Evolutionary conservation across 1,140 invertebrate species (phyloP).

Genomic region (Heliothis virescens): DNA sequence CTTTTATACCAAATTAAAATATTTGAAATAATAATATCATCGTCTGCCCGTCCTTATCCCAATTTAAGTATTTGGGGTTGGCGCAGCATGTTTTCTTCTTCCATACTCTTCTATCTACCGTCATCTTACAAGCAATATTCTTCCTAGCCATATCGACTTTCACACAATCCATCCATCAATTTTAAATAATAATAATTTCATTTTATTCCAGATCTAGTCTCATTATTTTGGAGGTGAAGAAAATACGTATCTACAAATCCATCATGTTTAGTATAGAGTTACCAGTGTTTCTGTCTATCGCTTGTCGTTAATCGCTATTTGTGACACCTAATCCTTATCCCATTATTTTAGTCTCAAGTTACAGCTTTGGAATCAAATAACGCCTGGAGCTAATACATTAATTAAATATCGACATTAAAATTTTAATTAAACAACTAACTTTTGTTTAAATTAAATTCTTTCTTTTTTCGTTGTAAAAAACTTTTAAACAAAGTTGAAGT

Average conservation of each 20-base stretch:
- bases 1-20: too few relatives aligned
- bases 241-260: too few relatives aligned
- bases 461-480: neutral
- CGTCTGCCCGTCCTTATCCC: too few relatives aligned
- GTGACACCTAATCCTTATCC: neutral
- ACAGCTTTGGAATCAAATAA: neutral
- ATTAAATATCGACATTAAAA: constrained; percentile 25
- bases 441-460: neutral
- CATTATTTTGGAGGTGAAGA: neutral
- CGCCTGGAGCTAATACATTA: constrained; percentile 6
- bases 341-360: constrained; percentile 13
- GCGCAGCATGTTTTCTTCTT: too few relatives aligned
- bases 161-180: too few relatives aligned
- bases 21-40: too few relatives aligned
- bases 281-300: neutral
- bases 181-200: too few relatives aligned
- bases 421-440: constrained; percentile 21
- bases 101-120: too few relatives aligned
- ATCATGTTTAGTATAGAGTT: too few relatives aligned
- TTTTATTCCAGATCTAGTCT: neutral
- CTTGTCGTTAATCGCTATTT: neutral
- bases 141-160: too few relatives aligned
- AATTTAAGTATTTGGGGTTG: too few relatives aligned
- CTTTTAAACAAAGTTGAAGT: neutral
- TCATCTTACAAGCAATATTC: too few relatives aligned